Base-by-base conservation (phyloP, 2,888 invertebrate genomes). In the Ophion slaviceki region DNA sequence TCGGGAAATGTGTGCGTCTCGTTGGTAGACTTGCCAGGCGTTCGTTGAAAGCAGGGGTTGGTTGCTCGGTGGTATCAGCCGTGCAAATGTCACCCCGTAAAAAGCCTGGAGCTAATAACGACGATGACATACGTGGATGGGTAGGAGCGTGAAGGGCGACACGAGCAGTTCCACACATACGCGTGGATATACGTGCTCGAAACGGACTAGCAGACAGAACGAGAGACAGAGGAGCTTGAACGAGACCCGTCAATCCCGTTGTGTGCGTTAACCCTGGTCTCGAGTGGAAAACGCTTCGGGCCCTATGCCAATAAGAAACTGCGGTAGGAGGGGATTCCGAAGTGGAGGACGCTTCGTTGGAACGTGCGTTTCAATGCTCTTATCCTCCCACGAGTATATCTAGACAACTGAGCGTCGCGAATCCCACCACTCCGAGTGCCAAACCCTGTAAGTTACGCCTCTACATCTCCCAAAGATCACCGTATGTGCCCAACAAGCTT, bases 301-400 rank as follows among this genome's bases (percentile, higher is more conserved):
- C 80, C 80, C 72, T 66, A 74, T 77, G 87, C 80, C 86, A 86
- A 87, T 87, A 85, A 86, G 85, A 78, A 78, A 76, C 72, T 75
- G 79, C 68, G 47, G 70, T 70, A 80, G 64, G 57, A 71, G n/a
- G 61, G 72, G 53, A 59, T 66, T 40, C 20, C 8, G 11, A 1
- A 28, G 24, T 36, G 32, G 32, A 20, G n/a, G n/a, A 72, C 32
- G 57, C 53, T 53, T 17, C 53, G 11, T 53, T 53, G 53, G 11
- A 68, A 68, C 24, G 1, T n/a, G 24, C 28, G 53, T 4, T 8
- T 10, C 47, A 47, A 70, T 10, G 53, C 53, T 24, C 17, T 70
- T 53, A 28, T 53, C 24, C 14, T 20, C 14, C 32, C 53, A 70
- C 24, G 53, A 28, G 8, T 53, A 70, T 53, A 28, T 53, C 17